These are phyloP conservation scores for Gandaritis pyraliata DNA, from an alignment of 2,888 invertebrate species.

Conservation along the genomic window DNA sequence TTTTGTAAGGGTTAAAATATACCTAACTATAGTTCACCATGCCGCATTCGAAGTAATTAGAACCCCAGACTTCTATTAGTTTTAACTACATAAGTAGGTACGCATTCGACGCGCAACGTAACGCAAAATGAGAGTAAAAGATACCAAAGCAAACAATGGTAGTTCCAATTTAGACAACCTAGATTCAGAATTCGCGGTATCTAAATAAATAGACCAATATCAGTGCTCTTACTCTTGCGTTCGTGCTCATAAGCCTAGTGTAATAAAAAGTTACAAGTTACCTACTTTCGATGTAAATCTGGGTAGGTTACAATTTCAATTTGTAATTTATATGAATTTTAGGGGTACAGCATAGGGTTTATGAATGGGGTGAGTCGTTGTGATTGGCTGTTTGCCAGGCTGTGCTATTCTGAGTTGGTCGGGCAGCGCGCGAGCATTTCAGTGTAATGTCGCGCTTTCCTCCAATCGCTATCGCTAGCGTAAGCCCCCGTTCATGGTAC, in stretches of 20 bases:
- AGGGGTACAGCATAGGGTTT: constrained; percentile 45
- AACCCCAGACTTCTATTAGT: too few species aligned
- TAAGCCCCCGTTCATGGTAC: constrained; percentile 26
- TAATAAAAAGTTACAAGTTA: neutral
- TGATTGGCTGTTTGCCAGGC: constrained; percentile 72
- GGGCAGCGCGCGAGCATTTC: constrained; percentile 71
- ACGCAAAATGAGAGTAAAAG: constrained; percentile 11
- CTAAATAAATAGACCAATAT: neutral
- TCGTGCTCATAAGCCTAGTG: neutral
- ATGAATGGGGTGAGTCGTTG: constrained; percentile 71
- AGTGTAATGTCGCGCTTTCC: constrained; percentile 66
- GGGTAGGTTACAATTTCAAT: constrained; percentile 10
- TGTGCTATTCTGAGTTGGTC: constrained; percentile 72
- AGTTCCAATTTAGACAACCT: constrained; percentile 25
- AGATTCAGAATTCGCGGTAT: constrained; percentile 20
- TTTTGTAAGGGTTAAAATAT: too few species aligned
- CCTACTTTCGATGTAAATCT: neutral
- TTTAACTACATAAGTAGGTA: too few species aligned
- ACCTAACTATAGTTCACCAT: too few species aligned
- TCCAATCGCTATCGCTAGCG: constrained; percentile 41
- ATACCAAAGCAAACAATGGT: constrained; percentile 14
- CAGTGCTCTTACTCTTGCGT: neutral
- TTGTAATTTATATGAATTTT: constrained; percentile 11
- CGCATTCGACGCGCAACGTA: neutral
- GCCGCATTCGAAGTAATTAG: too few species aligned